These are phyloP conservation scores for Aphidoletes aphidimyza DNA, from an alignment of 2,888 invertebrate species.

Conservation along the genomic window DNA sequence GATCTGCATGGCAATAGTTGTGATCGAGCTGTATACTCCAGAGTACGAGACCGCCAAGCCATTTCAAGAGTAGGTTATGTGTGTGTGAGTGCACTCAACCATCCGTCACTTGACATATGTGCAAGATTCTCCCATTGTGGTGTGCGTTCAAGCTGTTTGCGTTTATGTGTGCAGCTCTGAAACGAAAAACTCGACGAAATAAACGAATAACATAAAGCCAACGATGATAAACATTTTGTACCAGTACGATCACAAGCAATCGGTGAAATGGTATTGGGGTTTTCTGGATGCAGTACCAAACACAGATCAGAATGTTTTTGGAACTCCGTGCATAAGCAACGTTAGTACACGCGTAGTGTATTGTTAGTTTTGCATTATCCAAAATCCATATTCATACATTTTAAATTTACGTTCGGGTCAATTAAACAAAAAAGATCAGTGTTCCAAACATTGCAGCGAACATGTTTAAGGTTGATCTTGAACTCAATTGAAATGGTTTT, in stretches of 20 bases:
- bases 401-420: neutral
- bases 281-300: conserved; percentile 54
- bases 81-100: neutral
- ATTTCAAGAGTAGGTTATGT: neutral
- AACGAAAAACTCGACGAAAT: neutral
- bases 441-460: neutral
- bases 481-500: no score
- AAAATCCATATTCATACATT: neutral
- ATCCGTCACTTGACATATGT: neutral
- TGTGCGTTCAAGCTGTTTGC: neutral
- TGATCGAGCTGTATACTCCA: conserved; percentile 27
- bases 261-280: conserved; percentile 54
- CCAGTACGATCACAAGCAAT: conserved; percentile 53
- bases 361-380: neutral
- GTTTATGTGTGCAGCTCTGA: neutral
- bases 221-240: neutral
- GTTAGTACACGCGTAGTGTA: neutral
- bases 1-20: conserved; percentile 14
- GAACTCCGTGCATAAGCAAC: conserved; percentile 55
- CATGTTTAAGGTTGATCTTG: no score
- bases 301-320: conserved; percentile 55
- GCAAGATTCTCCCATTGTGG: neutral
- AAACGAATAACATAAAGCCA: neutral
- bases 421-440: neutral
- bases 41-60: neutral